phyloP scores from a whole-genome alignment of 2,888 invertebrate species.

The Deroplatys truncata region DNA sequence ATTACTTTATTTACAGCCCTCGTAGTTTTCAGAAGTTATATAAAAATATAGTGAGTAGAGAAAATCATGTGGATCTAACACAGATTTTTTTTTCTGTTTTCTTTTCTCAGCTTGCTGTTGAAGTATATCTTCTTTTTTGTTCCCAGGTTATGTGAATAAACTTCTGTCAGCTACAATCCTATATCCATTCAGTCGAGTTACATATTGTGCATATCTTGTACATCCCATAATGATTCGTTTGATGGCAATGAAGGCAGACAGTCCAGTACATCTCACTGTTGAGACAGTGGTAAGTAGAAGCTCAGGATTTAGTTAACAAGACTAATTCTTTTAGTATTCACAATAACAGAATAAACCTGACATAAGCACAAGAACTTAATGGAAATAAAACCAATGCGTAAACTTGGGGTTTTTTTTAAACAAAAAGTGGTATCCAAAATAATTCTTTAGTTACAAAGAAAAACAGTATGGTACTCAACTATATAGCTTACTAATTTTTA shows the following conservation, averaged over 20 bases:
- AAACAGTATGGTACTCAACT: too few relatives aligned
- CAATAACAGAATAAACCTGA: not conserved
- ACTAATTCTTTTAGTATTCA: not conserved
- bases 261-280: constrained; percentile 76
- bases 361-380: too few relatives aligned
- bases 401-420: too few relatives aligned
- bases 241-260: constrained; percentile 76
- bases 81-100: not conserved
- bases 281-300: constrained; percentile 62
- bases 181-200: constrained; percentile 81
- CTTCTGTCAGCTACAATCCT: constrained; percentile 71
- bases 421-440: too few relatives aligned
- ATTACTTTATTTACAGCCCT: too few relatives aligned
- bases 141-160: constrained; percentile 56
- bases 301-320: not conserved
- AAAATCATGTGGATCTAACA: too few relatives aligned
- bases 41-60: too few relatives aligned
- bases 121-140: not conserved
- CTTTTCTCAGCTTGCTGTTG: not conserved
- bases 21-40: too few relatives aligned
- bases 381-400: too few relatives aligned
- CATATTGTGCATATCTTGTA: constrained; percentile 81
- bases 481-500: too few relatives aligned
- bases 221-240: constrained; percentile 78
- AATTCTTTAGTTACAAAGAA: too few relatives aligned